These are phyloP conservation scores for Drosophila bocki DNA, from an alignment of 1,140 invertebrate genomes.

Conservation along the genomic window DNA sequence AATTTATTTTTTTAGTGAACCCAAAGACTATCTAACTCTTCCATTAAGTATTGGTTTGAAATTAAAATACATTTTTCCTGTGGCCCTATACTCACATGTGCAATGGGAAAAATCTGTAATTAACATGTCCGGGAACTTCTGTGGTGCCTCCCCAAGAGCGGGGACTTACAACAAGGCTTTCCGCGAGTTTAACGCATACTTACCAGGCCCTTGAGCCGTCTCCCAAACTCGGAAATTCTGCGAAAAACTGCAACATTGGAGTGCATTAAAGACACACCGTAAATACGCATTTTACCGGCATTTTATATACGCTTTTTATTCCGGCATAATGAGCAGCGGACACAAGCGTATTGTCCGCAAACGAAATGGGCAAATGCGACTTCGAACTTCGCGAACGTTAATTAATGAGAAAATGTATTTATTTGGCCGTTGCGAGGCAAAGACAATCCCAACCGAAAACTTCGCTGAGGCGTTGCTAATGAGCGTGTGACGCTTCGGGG, in stretches of 20 bases:
- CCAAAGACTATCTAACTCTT: too few species aligned
- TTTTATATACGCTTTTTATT: conserved; percentile 32
- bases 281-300: conserved; percentile 34
- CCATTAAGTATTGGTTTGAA: rapidly evolving
- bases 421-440: conserved; percentile 52
- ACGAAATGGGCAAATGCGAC: conserved; percentile 48
- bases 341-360: conserved; percentile 55
- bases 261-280: conserved; percentile 45
- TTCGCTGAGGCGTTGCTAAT: conserved; percentile 61
- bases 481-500: conserved; percentile 42
- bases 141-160: neutral
- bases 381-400: conserved; percentile 59
- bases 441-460: conserved; percentile 36
- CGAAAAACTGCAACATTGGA: conserved; percentile 3
- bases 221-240: conserved; percentile 1
- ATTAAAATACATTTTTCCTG: neutral
- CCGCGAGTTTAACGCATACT: conserved; percentile 5
- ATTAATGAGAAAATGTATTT: conserved; percentile 81
- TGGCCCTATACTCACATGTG: neutral
- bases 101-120: neutral
- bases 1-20: neutral
- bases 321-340: conserved; percentile 66
- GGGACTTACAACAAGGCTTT: conserved; percentile 4
- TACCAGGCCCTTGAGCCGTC: conserved; percentile 2
- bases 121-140: neutral